Evolutionary conservation across 37 sponge, comb jelly and placozoan species (phyloP), one percentile per base, ranked within the genome.

Genomic region (Haliclona indistincta): DNA sequence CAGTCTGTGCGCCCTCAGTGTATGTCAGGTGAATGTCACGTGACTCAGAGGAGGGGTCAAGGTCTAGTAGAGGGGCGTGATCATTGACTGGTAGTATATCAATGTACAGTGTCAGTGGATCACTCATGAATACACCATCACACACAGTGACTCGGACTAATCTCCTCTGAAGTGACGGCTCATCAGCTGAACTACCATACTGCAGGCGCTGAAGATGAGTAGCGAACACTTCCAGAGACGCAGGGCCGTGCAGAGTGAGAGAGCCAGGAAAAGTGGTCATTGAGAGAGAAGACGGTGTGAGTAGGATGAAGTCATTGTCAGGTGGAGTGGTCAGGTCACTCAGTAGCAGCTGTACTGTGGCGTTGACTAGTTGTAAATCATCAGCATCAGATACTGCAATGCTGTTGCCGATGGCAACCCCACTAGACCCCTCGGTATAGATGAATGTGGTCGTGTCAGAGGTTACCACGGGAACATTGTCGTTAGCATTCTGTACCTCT

Each of bases 71-170:
- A 15, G 74, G 74, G 8, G 58, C 58, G 28, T 74, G 53, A 25
- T 74, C 74, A 74, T 74, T 82, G 1, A 74, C 41, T 11, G 69
- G 72, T 11, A 37, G 22, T 20, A 76, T 63, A 33, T 25, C 26
- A 22, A 84, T 11, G 23, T 26, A 0, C 11, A 84, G 2, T 0
- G 6, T 42, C 70, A 51, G 45, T 11, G 39, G 3, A 43, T 76
- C 32, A 63, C 88, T 87, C 4, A 19, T 33, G 60, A 70, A 70
- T 4, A 25, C 29, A 13, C 77, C 88, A 68, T 87, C 88, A 38
- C 23, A 71, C 1, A 69, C 81, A 34, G 51, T 30, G 1, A 87
- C 30, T 20, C 20, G 53, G 3, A 81, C 49, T n/a, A 29, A 28
- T 41, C 81, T 60, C 2, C 2, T 1, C 0, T 64, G 76, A 10